Evolutionary conservation across 2,113 vertebrate genomes (phyloP), one percentile per base, ranked within the genome.

Genomic region (Poecilia latipinna): DNA sequence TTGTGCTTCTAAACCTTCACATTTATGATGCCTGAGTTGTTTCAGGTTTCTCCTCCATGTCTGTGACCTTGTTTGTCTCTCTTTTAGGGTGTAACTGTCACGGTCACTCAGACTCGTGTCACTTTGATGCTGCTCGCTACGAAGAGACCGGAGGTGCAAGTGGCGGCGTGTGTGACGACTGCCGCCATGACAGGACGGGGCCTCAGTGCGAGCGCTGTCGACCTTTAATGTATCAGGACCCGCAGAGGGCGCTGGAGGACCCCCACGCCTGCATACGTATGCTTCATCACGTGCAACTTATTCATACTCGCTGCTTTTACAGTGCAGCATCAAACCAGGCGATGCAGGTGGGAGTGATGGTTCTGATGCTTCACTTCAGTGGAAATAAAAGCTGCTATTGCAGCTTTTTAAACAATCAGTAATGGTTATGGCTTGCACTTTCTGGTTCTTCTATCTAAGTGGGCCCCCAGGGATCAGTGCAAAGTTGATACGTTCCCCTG

Each of bases 91-190:
- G 97, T 75, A 91, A 93, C 82, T 97, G 96, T 80, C 94, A 97
- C 0, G 80, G 94, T 26, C 97, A 97, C 81, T 95, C 96, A 0
- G 92, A 94, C 70, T 93, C 76, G 0, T 98, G 97, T 76, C 95
- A 95, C 90, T 98, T 97, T 37, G 93, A 98, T 75, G 68, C 78
- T 54, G 74, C 81, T 0, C 77, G 70, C 6, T 96, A 94, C 39
- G 76, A 88, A 39, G 90, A 83, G 0, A 96, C 92, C 0, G 93
- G 95, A 0, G 80, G 92, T 1, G 65, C 83, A 69, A 96, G 95
- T 0, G 95, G 96, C 0, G 95, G 96, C 0, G 91, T 98, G 54
- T 97, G 97, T 76, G 97, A 97, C 0, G 72, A 93, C 86, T 98
- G 97, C 29, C 89, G 76, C 64, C 86, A 96, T 72, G 89, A 96